These are phyloP conservation scores for Melinaea marsaeus DNA, from an alignment of 2,888 invertebrate genomes.

Conservation along the genomic window DNA sequence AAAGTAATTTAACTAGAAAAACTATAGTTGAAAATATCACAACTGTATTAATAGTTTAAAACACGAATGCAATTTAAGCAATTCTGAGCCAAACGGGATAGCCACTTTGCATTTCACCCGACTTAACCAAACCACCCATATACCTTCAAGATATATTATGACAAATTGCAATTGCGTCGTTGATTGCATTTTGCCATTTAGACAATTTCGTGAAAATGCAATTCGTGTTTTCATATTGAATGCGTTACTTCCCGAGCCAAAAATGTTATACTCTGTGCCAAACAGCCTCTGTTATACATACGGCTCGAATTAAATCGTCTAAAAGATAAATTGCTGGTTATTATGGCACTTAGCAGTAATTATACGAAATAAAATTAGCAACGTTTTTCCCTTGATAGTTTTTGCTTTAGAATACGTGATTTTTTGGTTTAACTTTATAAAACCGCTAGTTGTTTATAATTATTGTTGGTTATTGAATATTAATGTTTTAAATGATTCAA, in stretches of 20 bases:
- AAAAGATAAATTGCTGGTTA: conserved; percentile 29
- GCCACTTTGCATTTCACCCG: background rate
- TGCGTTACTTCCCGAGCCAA: conserved; percentile 28
- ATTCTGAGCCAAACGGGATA: background rate
- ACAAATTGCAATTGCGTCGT: conserved; percentile 28
- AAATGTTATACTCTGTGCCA: conserved; percentile 29
- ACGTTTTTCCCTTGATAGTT: no score
- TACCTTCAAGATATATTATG: conserved; percentile 20
- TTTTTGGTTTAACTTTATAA: background rate
- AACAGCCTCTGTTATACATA: conserved; percentile 32
- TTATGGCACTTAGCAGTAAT: conserved; percentile 28
- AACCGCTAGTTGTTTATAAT: no score
- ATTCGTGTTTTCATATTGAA: conserved; percentile 25
- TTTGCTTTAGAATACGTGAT: background rate
- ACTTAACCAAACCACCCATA: background rate
- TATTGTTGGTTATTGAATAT: no score
- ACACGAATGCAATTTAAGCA: background rate
- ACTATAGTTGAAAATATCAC: no score
- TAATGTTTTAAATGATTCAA: no score
- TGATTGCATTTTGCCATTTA: conserved; percentile 31
- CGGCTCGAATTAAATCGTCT: conserved; percentile 37
- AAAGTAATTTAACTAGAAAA: no score
- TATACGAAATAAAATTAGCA: conserved; percentile 20
- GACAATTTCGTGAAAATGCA: conserved; percentile 29
- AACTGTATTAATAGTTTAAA: background rate